Evolutionary conservation across 2,888 invertebrate genomes (phyloP).

Genomic region (Molanna angustata): DNA sequence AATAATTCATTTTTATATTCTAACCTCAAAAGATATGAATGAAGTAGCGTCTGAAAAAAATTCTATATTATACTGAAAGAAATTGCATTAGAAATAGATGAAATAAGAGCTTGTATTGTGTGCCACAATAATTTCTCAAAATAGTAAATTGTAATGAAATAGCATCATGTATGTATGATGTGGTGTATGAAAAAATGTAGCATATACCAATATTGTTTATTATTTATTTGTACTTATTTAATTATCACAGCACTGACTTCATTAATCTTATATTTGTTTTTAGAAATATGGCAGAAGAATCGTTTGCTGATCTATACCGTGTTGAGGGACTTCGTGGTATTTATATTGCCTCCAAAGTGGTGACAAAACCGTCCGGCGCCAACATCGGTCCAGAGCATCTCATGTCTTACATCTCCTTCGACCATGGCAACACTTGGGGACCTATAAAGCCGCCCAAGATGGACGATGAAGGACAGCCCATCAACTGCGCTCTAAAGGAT

Average conservation of each 20-base stretch:
- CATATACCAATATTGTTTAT: too few species aligned
- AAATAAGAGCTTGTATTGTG: too few species aligned
- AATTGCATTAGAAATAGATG: too few species aligned
- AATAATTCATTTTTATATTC: too few species aligned
- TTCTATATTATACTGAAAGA: too few species aligned
- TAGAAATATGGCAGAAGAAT: conserved; percentile 74
- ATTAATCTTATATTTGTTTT: conserved; percentile 35
- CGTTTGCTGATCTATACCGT: conserved; percentile 85
- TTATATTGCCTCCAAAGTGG: conserved; percentile 82
- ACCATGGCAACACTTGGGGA: conserved; percentile 84
- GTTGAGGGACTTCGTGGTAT: conserved; percentile 85
- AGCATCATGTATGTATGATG: too few species aligned
- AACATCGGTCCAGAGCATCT: conserved; percentile 72
- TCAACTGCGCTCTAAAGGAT: conserved; percentile 61
- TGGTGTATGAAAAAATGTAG: too few species aligned
- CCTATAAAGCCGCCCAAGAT: conserved; percentile 67
- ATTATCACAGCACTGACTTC: conserved; percentile 3
- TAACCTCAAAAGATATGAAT: too few species aligned
- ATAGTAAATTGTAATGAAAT: too few species aligned
- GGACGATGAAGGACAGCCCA: conserved; percentile 65
- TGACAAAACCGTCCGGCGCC: conserved; percentile 51
- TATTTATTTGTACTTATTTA: conserved; percentile 4
- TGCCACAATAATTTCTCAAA: too few species aligned
- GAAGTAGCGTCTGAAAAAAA: too few species aligned
- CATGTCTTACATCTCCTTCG: conserved; percentile 77